Evolutionary conservation across 92 coral and sea anemone genomes (phyloP), one percentile per base, ranked within the genome.

Genomic region (Parazoanthus swiftii): DNA sequence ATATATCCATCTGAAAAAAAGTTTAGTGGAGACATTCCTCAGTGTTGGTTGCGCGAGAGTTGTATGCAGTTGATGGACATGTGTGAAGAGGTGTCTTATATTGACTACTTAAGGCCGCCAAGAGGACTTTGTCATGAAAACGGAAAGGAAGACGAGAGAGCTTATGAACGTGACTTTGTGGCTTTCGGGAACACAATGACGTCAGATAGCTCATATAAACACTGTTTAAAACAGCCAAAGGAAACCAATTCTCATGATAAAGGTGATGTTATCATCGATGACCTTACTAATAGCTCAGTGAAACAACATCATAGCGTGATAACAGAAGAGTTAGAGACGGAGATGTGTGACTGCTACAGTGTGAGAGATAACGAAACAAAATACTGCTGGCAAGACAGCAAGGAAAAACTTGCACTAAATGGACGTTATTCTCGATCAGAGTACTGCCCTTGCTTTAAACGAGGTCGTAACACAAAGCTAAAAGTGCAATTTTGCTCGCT

Each of bases 391-490:
- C 80, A 76, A 44, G 42, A 50, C 0, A 50, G 42, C 58, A 50
- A 79, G 20, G 82, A 79, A 48, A 25, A 29, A 13, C 42, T 26
- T 26, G 9, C 20, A 51, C 35, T 14, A 8, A 51, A n/a, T 6
- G 39, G 82, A 48, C 42, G 48, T 15, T 25, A 51, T 51, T 8
- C 39, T 2, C n/a, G 67, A 44, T 29, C 33, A 29, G 25, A 6
- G 11, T 33, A 50, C 38, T 79, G 82, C 43, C 35, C 42, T 79
- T 79, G 82, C 25, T 23, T 79, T 79, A 79, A 79, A 79, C 79
- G 87, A 18, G 67, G 87, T 46, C 87, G 87, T 44, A 70, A 70
- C 25, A 71, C 79, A 33, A 71, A 71, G 21, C 67, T 84, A n/a
- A 84, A 84, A 29, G 26, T 33, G 8, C 58, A 84, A 18, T 84